phyloP scores from a whole-genome alignment of 2,888 invertebrate genomes.

The Cheilosia pagana region DNA sequence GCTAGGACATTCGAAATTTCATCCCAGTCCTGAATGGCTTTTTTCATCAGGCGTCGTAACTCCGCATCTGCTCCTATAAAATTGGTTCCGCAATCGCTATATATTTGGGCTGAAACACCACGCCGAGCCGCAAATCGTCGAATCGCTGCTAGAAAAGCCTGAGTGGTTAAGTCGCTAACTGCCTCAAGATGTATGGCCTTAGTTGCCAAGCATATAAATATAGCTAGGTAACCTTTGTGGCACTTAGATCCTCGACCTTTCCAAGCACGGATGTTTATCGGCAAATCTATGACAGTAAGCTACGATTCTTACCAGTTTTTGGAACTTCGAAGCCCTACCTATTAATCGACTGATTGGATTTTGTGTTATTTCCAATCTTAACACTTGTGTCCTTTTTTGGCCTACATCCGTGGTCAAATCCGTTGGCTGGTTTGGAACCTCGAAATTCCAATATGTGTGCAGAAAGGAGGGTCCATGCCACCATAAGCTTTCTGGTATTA shows the following conservation, averaged over 20 bases:
- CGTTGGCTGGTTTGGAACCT: neutral
- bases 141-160: neutral
- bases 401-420: neutral
- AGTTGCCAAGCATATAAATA: conserved; percentile 77
- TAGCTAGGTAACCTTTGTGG: conserved; percentile 76
- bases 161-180: neutral
- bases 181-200: neutral
- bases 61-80: neutral
- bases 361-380: neutral
- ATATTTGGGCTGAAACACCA: neutral
- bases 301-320: neutral
- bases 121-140: conserved; percentile 4
- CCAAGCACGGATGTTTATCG: conserved; percentile 55
- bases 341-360: neutral
- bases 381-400: neutral
- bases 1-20: neutral
- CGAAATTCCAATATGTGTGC: neutral
- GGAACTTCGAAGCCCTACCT: neutral
- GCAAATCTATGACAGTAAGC: conserved; percentile 9
- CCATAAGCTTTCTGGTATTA: neutral
- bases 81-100: neutral
- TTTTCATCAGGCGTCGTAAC: conserved; percentile 2
- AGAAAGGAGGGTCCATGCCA: no score
- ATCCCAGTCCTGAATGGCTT: neutral
- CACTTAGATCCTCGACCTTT: conserved; percentile 61